Base-by-base conservation (phyloP, 2,888 invertebrate genomes). In the Trilocha varians region DNA sequence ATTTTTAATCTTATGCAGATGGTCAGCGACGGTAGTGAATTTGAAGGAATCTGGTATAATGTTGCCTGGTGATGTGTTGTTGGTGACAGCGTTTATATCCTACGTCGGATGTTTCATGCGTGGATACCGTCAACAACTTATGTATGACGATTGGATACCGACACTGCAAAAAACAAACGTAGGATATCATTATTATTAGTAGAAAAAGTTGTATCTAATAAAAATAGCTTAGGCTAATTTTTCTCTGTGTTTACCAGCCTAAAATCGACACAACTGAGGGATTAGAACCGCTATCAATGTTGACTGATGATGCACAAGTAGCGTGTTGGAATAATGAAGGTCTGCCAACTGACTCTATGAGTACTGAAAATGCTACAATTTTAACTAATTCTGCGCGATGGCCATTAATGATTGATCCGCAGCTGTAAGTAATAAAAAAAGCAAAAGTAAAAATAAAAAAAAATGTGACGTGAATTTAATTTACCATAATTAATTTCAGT, bases 281-380 rank as follows among this genome's bases (percentile, higher is more conserved):
- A 13, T 78, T 95, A 41, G 96, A 98, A 73, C 94, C 95, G 0
- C 83, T 98, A 41, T 78, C 90, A n/a, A 88, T 97, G 82, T 83
- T 98, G 49, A 95, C 96, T 5, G 97, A 98, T 65, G 97, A 96
- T 72, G 97, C 97, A 0, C 92, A 93, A 70, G 91, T 98, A 45
- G 98, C 98, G 0, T 88, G 90, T 41, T 98, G 98, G 98, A 97
- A 97, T 70, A 98, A 98, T 68, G 95, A 96, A 74, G 97, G 93
- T 0, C 78, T 98, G 38, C 98, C 98, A 3, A 93, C 92, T 39
- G 98, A 98, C 71, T 88, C 93, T 39, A 97, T 97, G 96, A 97
- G 97, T 5, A 89, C 95, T 0, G 97, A 98, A 76, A 98, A 98
- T 73, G 98, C 97, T 4, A 94, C 95, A 13, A 97, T 98, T 53